These are phyloP conservation scores for Macropus fuliginosus DNA, from an alignment of 2,797 vertebrate genomes.

Conservation along the genomic window DNA sequence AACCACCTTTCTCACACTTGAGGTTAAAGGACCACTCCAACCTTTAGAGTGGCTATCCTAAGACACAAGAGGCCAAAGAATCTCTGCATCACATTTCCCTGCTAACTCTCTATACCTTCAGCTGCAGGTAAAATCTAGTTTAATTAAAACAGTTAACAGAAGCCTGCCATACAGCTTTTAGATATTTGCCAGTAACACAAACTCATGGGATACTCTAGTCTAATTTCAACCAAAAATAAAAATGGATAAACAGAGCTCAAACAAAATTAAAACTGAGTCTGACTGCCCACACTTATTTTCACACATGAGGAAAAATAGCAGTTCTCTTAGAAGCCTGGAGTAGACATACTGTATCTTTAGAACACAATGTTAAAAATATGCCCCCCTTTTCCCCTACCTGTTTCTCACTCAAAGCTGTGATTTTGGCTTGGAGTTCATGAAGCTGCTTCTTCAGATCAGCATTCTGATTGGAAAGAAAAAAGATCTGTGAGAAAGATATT, in stretches of 20 bases:
- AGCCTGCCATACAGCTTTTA: conserved; percentile 71
- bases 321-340: conserved; percentile 80
- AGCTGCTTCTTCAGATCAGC: conserved; percentile 99
- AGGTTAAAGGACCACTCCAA: conserved; percentile 33
- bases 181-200: conserved; percentile 73
- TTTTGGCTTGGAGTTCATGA: conserved; percentile 99
- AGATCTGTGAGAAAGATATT: conserved; percentile 88
- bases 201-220: conserved; percentile 76
- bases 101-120: conserved; percentile 46
- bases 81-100: conserved; percentile 31
- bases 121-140: conserved; percentile 62
- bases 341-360: conserved; percentile 79
- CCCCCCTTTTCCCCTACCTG: conserved; percentile 89
- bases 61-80: conserved; percentile 36
- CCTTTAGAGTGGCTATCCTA: conserved; percentile 45
- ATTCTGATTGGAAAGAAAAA: conserved; percentile 91
- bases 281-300: conserved; percentile 81
- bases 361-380: conserved; percentile 83
- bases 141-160: conserved; percentile 74
- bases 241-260: conserved; percentile 81
- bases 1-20: conserved; percentile 8
- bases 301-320: conserved; percentile 80
- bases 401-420: conserved; percentile 98
- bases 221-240: conserved; percentile 81
- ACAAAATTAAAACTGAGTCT: conserved; percentile 79